Evolutionary conservation across 2,888 invertebrate genomes (phyloP), one percentile per base, ranked within the genome.

Genomic region (Cactoblastis cactorum): DNA sequence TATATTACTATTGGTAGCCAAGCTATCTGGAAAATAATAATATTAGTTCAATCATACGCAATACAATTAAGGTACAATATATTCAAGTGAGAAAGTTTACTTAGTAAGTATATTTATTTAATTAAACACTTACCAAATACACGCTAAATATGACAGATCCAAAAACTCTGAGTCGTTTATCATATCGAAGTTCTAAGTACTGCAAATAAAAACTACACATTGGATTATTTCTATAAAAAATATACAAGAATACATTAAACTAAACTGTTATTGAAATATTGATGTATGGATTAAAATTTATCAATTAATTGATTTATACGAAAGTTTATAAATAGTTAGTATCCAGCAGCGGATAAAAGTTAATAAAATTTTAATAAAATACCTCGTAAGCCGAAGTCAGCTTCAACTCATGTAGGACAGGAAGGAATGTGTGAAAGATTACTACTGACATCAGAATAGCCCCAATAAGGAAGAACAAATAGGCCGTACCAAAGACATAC

Each of bases 331-430:
- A n/a, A n/a, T n/a, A n/a, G n/a, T n/a, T n/a, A n/a, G n/a, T n/a
- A n/a, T n/a, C n/a, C n/a, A n/a, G n/a, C n/a, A n/a, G n/a, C n/a
- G n/a, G n/a, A 28, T 28, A 9, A 8, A 6, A 6, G 9, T 28
- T 3, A 15, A 35, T 12, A 5, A 6, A 15, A 15, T 15, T 1
- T 5, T 15, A 35, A 2, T 15, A 15, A 48, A 60, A 64, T 74
- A 93, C 94, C 91, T 95, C 94, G 76, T 95, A 95, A 2, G 94
- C 94, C 32, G 95, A 95, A 45, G 94, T 95, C 1, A 95, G 74
- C 62, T 92, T 91, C 6, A 94, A 80, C 52, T 94, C 92, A 58
- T 94, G 93, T 61, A 94, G 92, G 0, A 95, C 94, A 0, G 95
- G 95, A 47, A 95, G 70, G 70, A 92, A 94, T 15, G 94, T 86